Percentiles rank a stretch among this genome's conserved stretches.
phyloP scores from a whole-genome alignment of 2,113 vertebrate genomes.

The Regulus satrapa region DNA sequence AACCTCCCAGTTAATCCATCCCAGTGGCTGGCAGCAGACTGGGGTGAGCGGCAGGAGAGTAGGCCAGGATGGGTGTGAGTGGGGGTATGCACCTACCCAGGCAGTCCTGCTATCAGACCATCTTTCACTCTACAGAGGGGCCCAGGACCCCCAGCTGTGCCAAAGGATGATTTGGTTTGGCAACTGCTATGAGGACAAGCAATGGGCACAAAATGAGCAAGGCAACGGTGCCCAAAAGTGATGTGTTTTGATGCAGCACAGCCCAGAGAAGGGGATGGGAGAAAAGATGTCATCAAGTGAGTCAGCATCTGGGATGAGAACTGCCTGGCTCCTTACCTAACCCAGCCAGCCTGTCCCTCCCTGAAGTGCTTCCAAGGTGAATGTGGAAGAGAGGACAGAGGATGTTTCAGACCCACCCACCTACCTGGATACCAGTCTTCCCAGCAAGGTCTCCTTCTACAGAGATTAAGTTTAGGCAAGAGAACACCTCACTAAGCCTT shows the following conservation, averaged over 20 bases:
- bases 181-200: accelerated
- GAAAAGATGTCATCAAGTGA: not conserved
- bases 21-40: not conserved
- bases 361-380: not conserved
- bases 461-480: not conserved
- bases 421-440: not conserved
- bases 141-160: accelerated
- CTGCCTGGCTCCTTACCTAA: not conserved
- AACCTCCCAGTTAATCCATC: not conserved
- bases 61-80: not conserved
- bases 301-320: not conserved
- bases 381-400: accelerated
- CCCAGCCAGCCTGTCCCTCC: not conserved
- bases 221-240: accelerated
- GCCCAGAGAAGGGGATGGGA: not conserved
- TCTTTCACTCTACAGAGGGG: not conserved
- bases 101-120: not conserved
- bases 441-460: not conserved
- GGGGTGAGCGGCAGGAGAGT: not conserved
- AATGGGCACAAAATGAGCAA: too few relatives aligned
- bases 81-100: not conserved
- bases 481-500: not conserved
- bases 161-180: not conserved
- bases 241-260: not conserved
- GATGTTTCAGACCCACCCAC: not conserved